Evolutionary conservation across 2,113 vertebrate species (phyloP).

Genomic region (Pholis gunnellus): DNA sequence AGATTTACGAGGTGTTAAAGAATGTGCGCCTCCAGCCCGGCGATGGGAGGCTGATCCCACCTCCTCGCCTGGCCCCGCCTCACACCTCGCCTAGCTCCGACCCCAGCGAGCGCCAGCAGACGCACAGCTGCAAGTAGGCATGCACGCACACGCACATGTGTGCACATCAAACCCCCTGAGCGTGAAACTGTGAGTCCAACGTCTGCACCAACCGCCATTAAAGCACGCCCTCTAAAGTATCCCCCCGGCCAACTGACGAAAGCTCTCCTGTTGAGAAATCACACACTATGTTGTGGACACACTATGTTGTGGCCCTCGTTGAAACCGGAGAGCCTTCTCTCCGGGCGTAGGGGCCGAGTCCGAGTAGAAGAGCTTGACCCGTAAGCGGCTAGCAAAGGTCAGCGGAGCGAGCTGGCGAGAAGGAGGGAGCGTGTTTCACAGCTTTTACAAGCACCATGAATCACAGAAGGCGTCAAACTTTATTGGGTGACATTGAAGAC

Average conservation of each 20-base stretch:
- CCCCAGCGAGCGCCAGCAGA: slow-evolving; percentile 31
- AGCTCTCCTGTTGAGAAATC: slow-evolving; percentile 7
- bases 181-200: slow-evolving; percentile 61
- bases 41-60: slow-evolving; percentile 64
- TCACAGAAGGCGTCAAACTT: slow-evolving; percentile 7
- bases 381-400: slow-evolving; percentile 28
- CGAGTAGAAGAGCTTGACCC: background rate
- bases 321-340: background rate
- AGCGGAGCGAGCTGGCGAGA: slow-evolving; percentile 6
- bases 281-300: background rate
- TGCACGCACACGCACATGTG: background rate
- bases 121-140: slow-evolving; percentile 9
- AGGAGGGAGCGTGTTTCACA: slow-evolving; percentile 26
- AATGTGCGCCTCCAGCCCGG: slow-evolving; percentile 73
- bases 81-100: slow-evolving; percentile 50
- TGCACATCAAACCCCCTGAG: slow-evolving; percentile 48
- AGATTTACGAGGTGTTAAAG: slow-evolving; percentile 83
- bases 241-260: slow-evolving; percentile 16
- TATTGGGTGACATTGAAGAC: slow-evolving; percentile 12
- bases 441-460: slow-evolving; percentile 43
- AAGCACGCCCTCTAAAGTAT: slow-evolving; percentile 68
- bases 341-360: background rate
- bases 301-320: background rate
- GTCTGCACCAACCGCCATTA: slow-evolving; percentile 54
- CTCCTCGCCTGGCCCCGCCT: slow-evolving; percentile 28